Base-by-base conservation (phyloP, 2,888 invertebrate species). In the Drosophila aldrichi region DNA sequence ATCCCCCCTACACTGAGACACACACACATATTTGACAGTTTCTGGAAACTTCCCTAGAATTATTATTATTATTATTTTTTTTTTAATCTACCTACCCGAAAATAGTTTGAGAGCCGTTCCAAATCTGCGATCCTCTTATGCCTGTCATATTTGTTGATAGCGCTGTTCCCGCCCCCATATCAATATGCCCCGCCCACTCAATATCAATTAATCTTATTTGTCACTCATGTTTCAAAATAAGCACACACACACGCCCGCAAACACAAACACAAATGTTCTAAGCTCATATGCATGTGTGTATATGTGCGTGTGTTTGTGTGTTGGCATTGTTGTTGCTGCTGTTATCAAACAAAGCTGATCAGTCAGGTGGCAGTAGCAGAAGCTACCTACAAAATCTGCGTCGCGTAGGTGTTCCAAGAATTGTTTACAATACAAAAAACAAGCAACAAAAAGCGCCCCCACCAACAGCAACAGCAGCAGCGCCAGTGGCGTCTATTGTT, bases 191-290 rank as follows among this genome's bases (percentile, higher is more conserved):
- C 22, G 36, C 44, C 22, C 16, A 70, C 67, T 58, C 65, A 71
- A 70, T 88, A 90, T 83, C 88, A 86, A 86, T 86, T 90, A 86
- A 86, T 90, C 90, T 88, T 88, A 86, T 86, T 90, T 86, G 86
- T 86, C 86, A 86, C 77, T 88, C 89, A 86, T 74, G 81, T 87
- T 73, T 75, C 73, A 74, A 79, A 83, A 83, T 65, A 67, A 67
- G 60, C 70, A 71, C 59, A 60, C 46, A 60, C 44, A 58, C 43
- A 36, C 16, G 25, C 6, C 18, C 54, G 38, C 54, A 5, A 4
- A 14, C 20, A 22, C 20, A 22, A 22, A 22, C 20, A 34, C 18
- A 71, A 55, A 56, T 43, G 54, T 51, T 61, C 48, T 56, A 74
- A 62, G 68, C 58, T 44, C 25, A 18, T 25, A 22, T 34, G 32